Evolutionary conservation across 2,113 vertebrate genomes (phyloP), one percentile per base, ranked within the genome.

Genomic region (Acanthisitta chloris): DNA sequence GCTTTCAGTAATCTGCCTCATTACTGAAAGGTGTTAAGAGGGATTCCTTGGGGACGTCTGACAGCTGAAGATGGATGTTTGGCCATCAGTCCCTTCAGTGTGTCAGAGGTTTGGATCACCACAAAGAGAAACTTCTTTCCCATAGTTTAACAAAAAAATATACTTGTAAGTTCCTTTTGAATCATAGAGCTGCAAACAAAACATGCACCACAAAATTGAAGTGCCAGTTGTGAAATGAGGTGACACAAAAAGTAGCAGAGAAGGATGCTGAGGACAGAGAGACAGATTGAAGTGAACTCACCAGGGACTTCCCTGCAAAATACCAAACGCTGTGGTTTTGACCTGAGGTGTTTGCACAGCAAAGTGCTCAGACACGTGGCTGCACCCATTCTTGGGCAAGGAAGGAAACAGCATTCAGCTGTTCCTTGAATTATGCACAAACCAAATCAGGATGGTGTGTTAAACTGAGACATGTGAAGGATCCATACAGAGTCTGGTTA

Each of bases 211-310:
- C 24, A 16, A 55, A 91, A 48, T 3, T 3, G 24, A 45, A 69
- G 72, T 0, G 0, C 12, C 1, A 1, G 31, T 12, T 72, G 9
- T n/a, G 65, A n/a, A 77, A 78, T 0, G 0, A 54, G 29, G 38
- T 36, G 51, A 19, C 3, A 4, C 17, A 12, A 42, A 46, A 8
- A 76, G 14, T 4, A 48, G 3, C 0, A 0, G 57, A 19, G 54
- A 77, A 34, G 23, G 66, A 6, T 58, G 33, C 66, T 16, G n/a
- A 8, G 38, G 57, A 15, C 42, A 20, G 19, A 40, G 14, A 74
- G 46, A 40, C 14, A 17, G 70, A 9, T 1, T 43, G 34, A 42
- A 29, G 24, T 87, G 51, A 73, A 28, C 28, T 72, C 0, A 0
- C 34, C 25, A 28, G 42, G 18, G 11, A 3, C 31, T 88, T 76